Conservation (phyloP, 2,888 invertebrate species). For the Galeopsomyia nigrocyanea region DNA sequence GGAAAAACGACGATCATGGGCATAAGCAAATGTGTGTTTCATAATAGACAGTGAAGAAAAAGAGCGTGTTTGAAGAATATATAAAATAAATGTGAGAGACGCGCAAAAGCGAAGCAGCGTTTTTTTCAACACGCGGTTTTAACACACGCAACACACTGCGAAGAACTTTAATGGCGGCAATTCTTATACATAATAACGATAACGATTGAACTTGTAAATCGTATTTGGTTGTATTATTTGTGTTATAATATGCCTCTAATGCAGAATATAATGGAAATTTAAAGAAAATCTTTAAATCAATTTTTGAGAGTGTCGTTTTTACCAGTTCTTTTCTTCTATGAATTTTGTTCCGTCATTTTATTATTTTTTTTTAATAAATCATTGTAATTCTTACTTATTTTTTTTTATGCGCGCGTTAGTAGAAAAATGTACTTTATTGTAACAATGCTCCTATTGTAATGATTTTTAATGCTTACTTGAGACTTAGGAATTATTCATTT, state of each 20-base stretch:
- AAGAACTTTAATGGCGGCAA: conserved; percentile 38
- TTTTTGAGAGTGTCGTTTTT: conserved; percentile 33
- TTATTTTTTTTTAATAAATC: background rate
- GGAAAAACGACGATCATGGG: conserved; percentile 26
- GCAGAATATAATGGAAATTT: conserved; percentile 64
- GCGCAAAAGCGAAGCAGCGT: conserved; percentile 25
- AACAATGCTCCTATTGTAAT: conserved; percentile 24
- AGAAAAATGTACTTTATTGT: conserved; percentile 16
- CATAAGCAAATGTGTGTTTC: conserved; percentile 32
- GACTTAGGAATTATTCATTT: conserved; percentile 5
- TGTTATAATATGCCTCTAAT: conserved; percentile 61
- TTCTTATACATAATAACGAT: conserved; percentile 55
- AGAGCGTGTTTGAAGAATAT: background rate
- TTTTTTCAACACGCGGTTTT: background rate
- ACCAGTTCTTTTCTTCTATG: background rate
- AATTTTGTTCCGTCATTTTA: background rate
- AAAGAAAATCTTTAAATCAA: conserved; percentile 49
- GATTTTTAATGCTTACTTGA: conserved; percentile 21
- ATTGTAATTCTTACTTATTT: conserved; percentile 16
- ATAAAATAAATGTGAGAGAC: background rate
- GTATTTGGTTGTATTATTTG: conserved; percentile 63
- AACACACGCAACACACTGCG: conserved; percentile 24
- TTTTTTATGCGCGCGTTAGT: conserved; percentile 1
- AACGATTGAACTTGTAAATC: conserved; percentile 59
- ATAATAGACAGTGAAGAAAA: conserved; percentile 10